phyloP scores from a whole-genome alignment of 2,797 vertebrate genomes.

The Muscicapa comitata region DNA sequence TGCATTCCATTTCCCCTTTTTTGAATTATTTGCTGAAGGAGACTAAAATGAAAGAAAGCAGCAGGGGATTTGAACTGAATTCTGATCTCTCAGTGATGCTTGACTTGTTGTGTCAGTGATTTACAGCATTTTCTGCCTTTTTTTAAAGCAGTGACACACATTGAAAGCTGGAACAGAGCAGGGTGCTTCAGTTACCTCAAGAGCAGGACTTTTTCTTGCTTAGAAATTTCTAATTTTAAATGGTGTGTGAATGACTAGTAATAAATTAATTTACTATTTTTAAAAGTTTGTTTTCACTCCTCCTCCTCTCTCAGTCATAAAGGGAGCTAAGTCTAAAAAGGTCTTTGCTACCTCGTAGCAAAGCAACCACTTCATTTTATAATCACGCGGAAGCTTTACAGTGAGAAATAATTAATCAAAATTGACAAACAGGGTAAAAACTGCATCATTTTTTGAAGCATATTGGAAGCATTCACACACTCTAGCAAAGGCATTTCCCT shows the following conservation, averaged over 20 bases:
- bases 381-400: not conserved
- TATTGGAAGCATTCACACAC: not conserved
- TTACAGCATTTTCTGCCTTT: not conserved
- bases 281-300: not conserved
- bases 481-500: not conserved
- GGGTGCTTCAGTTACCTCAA: not conserved
- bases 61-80: not conserved
- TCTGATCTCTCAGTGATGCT: not conserved
- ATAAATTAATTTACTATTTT: not conserved
- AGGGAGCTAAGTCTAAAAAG: not conserved
- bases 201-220: not conserved
- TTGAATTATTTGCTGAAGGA: not conserved
- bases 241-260: not conserved
- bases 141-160: not conserved
- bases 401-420: not conserved
- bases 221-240: not conserved
- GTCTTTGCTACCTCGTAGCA: not conserved
- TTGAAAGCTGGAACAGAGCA: not conserved
- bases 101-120: not conserved
- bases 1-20: not conserved
- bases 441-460: not conserved
- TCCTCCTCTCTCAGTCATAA: not conserved
- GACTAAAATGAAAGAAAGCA: not conserved
- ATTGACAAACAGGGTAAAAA: not conserved
- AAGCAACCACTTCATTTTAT: not conserved